Conservation (phyloP, 2,888 invertebrate species). For the Ctenicera cuprea region DNA sequence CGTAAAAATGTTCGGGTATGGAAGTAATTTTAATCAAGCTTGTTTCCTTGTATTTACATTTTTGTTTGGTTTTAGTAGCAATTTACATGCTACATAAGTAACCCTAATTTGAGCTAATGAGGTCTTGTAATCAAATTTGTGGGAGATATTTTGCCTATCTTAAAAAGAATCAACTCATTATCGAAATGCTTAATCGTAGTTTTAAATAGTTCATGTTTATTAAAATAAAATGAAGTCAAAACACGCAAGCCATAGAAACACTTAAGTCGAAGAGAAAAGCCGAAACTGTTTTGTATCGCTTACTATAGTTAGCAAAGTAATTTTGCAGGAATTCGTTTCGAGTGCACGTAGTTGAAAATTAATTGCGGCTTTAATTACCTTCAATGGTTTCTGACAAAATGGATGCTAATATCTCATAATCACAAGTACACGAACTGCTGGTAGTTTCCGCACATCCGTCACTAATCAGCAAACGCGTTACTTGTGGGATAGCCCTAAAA, state of each 20-base stretch:
- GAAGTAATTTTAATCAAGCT: too few species aligned
- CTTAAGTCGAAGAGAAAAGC: too few species aligned
- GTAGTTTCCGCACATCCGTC: conserved; percentile 3
- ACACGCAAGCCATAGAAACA: neutral
- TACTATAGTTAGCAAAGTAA: neutral
- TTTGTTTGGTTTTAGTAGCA: neutral
- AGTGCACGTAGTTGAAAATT: neutral
- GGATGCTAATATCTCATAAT: neutral
- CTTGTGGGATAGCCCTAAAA: neutral
- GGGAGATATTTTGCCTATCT: conserved; percentile 5
- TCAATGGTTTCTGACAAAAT: neutral
- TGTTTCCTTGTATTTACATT: neutral
- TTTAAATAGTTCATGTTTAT: neutral
- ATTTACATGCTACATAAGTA: neutral
- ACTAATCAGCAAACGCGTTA: conserved; percentile 10
- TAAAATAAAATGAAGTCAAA: neutral
- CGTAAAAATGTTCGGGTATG: too few species aligned
- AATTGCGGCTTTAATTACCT: neutral
- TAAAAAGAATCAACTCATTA: conserved; percentile 2
- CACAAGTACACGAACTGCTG: neutral
- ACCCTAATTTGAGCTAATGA: conserved; percentile 7
- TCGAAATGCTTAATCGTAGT: neutral
- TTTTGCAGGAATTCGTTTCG: neutral
- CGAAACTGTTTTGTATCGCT: too few species aligned
- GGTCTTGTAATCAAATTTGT: neutral